Evolutionary conservation across 2,797 vertebrate genomes (phyloP), one percentile per base, ranked within the genome.

Genomic region (Gymnoscopelus braueri): DNA sequence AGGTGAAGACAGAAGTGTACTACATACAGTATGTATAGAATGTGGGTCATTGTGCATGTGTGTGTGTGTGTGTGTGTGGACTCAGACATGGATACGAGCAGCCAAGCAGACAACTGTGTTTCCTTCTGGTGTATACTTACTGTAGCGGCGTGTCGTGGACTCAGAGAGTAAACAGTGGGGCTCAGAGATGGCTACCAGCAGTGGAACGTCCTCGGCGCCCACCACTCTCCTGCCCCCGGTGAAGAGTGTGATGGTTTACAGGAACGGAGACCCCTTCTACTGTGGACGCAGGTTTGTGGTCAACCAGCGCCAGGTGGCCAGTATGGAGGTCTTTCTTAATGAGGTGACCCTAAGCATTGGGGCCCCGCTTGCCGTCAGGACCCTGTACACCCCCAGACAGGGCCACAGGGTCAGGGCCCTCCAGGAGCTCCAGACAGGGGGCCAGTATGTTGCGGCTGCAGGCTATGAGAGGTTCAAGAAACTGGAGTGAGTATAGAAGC

Each of bases 191-290:
- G 87, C 92, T 62, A 82, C 84, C 60, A 74, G 84, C 72, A 75
- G 74, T 35, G 65, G 61, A 51, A 24, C 29, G 6, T 47, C 67
- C 14, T 53, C 85, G 2, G 72, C 83, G 19, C 60, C 77, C 63
- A 70, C 74, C 0, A 63, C 66, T 29, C 73, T 90, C 0, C 57
- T 90, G 14, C 94, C 94, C 48, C 93, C 88, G 0, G 96, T 96
- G 70, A 97, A 94, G 83, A 96, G 85, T 0, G 93, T 98, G 84
- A 69, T 96, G 77, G 92, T 98, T n/a, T 96, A 94, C 79, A 94
- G 90, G 85, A 98, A 98, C 0, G 96, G 97, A 6, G 96, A 98
- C 85, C 91, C 94, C 50, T 97, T 95, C 90, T 95, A 92, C 86
- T 83, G 78, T 0, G 96, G 97, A 54, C 91, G 87, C 48, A 94